A percentile compares a stretch with the other conserved stretches of the same genome.
These are phyloP conservation scores for Gambusia holbrooki DNA, from an alignment of 2,113 vertebrate genomes.

Conservation along the genomic window DNA sequence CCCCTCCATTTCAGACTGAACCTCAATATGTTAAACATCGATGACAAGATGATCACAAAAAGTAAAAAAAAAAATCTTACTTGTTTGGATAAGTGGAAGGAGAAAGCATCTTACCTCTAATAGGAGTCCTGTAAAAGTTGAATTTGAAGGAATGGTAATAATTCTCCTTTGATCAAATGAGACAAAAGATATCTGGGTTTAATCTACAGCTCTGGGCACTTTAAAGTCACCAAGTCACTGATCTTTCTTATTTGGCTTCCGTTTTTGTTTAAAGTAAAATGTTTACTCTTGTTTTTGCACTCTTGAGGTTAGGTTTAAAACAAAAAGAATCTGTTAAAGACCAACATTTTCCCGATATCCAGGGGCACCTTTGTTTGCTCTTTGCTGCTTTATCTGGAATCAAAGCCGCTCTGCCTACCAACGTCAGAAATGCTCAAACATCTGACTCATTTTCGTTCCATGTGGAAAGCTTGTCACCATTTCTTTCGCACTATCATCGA, in stretches of 20 bases:
- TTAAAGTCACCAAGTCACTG: too few relatives aligned
- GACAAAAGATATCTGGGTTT: not conserved
- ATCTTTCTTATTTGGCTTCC: too few relatives aligned
- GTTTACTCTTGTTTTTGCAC: too few relatives aligned
- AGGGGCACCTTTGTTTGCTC: conserved; percentile 42
- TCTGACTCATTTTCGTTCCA: conserved; percentile 1
- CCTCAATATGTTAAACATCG: not conserved
- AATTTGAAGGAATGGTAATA: not conserved
- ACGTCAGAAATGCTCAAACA: not conserved
- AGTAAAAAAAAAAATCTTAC: not conserved
- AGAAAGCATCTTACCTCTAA: not conserved
- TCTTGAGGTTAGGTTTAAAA: too few relatives aligned
- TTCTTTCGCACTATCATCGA: rapidly evolving
- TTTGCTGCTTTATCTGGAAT: conserved; percentile 6
- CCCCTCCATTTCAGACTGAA: not conserved
- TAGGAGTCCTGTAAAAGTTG: not conserved
- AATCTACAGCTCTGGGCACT: not conserved
- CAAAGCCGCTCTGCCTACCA: not conserved
- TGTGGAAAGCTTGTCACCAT: not conserved
- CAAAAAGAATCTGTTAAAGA: not conserved
- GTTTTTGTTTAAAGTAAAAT: too few relatives aligned
- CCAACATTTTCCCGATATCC: not conserved
- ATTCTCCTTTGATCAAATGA: not conserved
- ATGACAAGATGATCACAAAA: too few relatives aligned
- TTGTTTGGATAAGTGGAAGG: not conserved